Evolutionary conservation across 2,113 vertebrate species (phyloP).

Genomic region (Sorex fumeus): DNA sequence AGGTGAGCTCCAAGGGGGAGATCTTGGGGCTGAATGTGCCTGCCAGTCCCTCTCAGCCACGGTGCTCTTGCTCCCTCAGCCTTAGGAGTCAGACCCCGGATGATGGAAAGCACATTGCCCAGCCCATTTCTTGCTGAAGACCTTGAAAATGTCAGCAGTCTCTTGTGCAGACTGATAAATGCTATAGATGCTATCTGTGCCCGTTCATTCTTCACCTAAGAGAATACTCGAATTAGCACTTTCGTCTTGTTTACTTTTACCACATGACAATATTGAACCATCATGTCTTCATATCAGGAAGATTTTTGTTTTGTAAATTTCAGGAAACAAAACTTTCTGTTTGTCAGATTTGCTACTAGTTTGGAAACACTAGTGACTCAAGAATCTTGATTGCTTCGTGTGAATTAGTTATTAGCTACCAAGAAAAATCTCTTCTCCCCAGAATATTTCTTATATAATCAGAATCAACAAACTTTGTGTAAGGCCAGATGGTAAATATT

Average conservation of each 20-base stretch:
- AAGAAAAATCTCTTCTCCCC: constrained; percentile 2
- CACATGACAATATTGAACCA: constrained; percentile 19
- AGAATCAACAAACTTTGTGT: constrained; percentile 2
- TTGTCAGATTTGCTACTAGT: constrained; percentile 33
- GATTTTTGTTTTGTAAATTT: constrained; percentile 61
- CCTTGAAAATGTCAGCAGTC: constrained; percentile 51
- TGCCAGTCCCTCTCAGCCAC: not conserved
- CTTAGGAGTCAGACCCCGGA: not conserved
- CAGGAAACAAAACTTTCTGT: constrained; percentile 38
- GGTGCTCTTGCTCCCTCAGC: not conserved
- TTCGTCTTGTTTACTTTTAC: constrained; percentile 16
- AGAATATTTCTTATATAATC: constrained; percentile 46
- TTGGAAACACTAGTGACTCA: constrained; percentile 56
- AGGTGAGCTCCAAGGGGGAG: constrained; percentile 90
- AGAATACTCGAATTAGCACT: constrained; percentile 1
- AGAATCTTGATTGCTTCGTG: constrained; percentile 12
- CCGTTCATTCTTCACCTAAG: constrained; percentile 5
- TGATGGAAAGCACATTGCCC: constrained; percentile 17
- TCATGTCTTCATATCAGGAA: constrained; percentile 53
- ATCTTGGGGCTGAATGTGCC: not conserved
- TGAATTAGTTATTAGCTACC: constrained; percentile 46
- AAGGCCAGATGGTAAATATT: constrained; percentile 55
- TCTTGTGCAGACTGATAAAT: constrained; percentile 40
- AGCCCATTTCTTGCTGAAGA: constrained; percentile 30
- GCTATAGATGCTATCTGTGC: not conserved